Percentiles rank a stretch among this genome's conserved stretches.
Evolutionary conservation across 2,113 vertebrate species (phyloP).

Genomic region (Sialia sialis): DNA sequence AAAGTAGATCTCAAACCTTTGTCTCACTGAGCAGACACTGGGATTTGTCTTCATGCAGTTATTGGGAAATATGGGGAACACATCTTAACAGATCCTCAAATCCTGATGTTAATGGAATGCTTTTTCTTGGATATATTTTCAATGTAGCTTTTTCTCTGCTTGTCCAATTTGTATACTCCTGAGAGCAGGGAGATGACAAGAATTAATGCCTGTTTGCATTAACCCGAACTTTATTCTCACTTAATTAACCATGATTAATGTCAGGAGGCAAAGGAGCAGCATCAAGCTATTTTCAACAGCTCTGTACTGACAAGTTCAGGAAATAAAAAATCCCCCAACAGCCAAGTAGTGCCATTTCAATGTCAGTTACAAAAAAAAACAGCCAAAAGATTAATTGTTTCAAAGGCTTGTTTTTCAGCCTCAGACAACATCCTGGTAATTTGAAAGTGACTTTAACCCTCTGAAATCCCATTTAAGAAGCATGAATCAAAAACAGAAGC

Average conservation of each 20-base stretch:
- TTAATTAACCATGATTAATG: constrained; percentile 48
- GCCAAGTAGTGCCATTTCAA: neutral
- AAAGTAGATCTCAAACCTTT: neutral
- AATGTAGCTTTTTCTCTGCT: neutral
- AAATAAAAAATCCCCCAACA: neutral
- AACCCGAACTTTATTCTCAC: neutral
- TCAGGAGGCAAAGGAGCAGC: constrained; percentile 14
- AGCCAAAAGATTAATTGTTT: neutral
- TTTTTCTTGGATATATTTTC: constrained; percentile 1
- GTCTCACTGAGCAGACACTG: neutral
- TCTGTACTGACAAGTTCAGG: constrained; percentile 3
- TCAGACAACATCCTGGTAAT: neutral
- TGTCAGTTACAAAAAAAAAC: neutral
- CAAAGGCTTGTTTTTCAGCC: neutral
- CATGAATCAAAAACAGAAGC: neutral
- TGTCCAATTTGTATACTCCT: neutral
- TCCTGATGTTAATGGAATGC: neutral
- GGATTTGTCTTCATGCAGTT: neutral
- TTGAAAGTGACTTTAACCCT: neutral
- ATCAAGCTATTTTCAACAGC: constrained; percentile 41
- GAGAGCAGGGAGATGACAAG: neutral
- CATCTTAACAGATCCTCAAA: neutral
- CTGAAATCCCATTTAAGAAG: neutral
- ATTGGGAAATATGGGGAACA: neutral
- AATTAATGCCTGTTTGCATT: constrained; percentile 46